A percentile compares a stretch with the other conserved stretches of the same genome.
Evolutionary conservation across 2,797 vertebrate species (phyloP).

Genomic region (Urocyon cinereoargenteus): DNA sequence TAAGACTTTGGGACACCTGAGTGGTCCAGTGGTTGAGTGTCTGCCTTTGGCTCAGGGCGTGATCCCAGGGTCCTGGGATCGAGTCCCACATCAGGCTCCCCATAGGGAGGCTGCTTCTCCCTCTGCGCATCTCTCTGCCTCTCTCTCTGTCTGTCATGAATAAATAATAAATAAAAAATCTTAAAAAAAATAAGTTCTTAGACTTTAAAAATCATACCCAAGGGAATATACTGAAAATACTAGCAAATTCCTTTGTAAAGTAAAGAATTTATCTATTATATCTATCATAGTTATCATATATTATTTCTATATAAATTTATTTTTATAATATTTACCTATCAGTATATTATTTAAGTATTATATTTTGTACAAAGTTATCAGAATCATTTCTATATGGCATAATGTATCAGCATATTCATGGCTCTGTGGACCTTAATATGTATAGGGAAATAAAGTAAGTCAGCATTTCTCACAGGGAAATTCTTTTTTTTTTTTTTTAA

Average conservation of each 20-base stretch:
- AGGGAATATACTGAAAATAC: neutral
- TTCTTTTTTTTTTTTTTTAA: neutral
- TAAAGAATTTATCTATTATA: conserved; percentile 15
- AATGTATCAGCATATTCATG: neutral
- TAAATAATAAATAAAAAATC: no score
- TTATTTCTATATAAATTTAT: neutral
- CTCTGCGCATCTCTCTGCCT: no score
- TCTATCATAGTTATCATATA: neutral
- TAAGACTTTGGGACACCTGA: neutral
- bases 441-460: neutral
- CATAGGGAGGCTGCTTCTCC: no score
- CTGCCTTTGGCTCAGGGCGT: no score
- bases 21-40: no score
- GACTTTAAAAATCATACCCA: neutral
- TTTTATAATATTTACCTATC: neutral
- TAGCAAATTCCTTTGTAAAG: neutral
- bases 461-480: neutral
- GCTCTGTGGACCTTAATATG: neutral
- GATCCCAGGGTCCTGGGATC: no score
- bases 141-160: no score
- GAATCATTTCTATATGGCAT: neutral
- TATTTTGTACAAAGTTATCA: neutral
- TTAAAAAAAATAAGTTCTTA: neutral
- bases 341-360: neutral
- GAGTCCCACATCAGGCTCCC: no score